A percentile compares a stretch with the other conserved stretches of the same genome.
phyloP scores from a whole-genome alignment of 1,140 invertebrate species.

The Drosophila funebris region DNA sequence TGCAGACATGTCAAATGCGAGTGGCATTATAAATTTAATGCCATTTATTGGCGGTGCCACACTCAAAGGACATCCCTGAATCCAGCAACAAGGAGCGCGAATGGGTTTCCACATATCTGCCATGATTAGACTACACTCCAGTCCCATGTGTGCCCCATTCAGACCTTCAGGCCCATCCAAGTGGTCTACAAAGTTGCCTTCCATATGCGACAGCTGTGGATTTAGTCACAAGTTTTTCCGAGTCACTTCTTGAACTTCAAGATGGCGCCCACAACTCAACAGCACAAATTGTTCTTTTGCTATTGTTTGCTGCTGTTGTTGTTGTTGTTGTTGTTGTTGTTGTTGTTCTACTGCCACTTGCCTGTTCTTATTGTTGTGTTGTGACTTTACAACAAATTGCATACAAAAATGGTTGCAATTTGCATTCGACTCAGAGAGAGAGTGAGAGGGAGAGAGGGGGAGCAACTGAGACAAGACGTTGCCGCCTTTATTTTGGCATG shows the following conservation, averaged over 20 bases:
- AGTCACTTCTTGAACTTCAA: constrained; percentile 15
- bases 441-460: background rate
- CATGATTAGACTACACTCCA: constrained; percentile 9
- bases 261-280: constrained; percentile 8
- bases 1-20: constrained; percentile 16
- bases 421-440: constrained; percentile 48
- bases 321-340: constrained; percentile 10
- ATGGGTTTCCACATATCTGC: background rate
- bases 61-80: background rate
- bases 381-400: constrained; percentile 61
- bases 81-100: background rate
- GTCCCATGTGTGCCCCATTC: background rate
- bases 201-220: background rate
- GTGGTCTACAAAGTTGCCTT: constrained; percentile 26
- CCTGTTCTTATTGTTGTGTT: background rate
- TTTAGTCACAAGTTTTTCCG: background rate
- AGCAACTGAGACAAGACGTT: background rate
- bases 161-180: constrained; percentile 12
- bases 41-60: constrained; percentile 36
- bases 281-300: constrained; percentile 3
- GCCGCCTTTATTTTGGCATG: constrained; percentile 26
- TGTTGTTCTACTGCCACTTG: constrained; percentile 1
- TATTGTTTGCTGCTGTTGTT: background rate
- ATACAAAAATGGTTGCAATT: constrained; percentile 67
- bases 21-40: constrained; percentile 37